Percentiles rank a stretch among this genome's conserved stretches.
Conservation (phyloP, 2,888 invertebrate genomes). For the Apeira syringaria region DNA sequence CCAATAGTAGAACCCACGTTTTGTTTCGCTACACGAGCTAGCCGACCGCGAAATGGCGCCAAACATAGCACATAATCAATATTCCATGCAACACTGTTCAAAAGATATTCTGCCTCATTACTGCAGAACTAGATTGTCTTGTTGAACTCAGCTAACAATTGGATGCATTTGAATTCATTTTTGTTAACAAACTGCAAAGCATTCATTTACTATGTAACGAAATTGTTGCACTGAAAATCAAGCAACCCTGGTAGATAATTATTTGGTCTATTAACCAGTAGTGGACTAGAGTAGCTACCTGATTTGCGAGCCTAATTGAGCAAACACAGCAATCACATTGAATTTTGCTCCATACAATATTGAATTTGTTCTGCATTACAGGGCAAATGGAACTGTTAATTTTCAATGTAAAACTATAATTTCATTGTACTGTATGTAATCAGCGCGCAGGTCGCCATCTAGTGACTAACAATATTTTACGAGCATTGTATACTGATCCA, state of each 20-base stretch:
- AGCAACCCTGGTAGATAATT: slow-evolving; percentile 15
- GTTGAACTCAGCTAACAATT: slow-evolving; percentile 2
- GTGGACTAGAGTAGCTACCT: slow-evolving; percentile 11
- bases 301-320: slow-evolving; percentile 35
- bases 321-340: slow-evolving; percentile 33
- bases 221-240: slow-evolving; percentile 17
- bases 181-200: slow-evolving; percentile 9
- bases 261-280: slow-evolving; percentile 23
- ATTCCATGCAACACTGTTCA: too few relatives aligned
- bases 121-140: background rate
- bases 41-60: too few relatives aligned
- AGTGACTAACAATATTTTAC: slow-evolving; percentile 26
- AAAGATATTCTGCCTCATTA: too few relatives aligned
- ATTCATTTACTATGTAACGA: slow-evolving; percentile 1
- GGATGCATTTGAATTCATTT: background rate
- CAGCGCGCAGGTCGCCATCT: slow-evolving; percentile 1
- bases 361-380: slow-evolving; percentile 34
- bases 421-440: background rate
- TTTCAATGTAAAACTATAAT: slow-evolving; percentile 9
- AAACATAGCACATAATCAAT: too few relatives aligned
- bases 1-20: too few relatives aligned
- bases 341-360: slow-evolving; percentile 31
- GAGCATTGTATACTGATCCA: slow-evolving; percentile 17
- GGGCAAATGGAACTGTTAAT: slow-evolving; percentile 34
- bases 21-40: too few relatives aligned